A percentile compares a stretch with the other conserved stretches of the same genome.
Conservation (phyloP, 1,140 invertebrate genomes). For the Holotrichia oblita region DNA sequence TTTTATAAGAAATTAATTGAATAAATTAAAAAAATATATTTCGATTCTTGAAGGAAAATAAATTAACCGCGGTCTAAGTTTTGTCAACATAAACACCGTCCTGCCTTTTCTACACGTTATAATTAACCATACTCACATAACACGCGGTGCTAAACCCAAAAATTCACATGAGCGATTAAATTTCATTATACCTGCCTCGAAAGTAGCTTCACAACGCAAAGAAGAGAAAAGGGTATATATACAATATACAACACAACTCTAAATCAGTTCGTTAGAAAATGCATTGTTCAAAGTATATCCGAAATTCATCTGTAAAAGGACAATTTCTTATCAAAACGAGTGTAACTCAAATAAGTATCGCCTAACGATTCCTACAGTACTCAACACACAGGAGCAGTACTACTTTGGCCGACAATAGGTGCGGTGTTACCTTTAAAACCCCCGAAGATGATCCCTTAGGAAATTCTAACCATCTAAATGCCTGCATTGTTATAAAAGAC, state of each 20-base stretch:
- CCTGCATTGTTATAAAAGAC: constrained; percentile 43
- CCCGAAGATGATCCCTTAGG: constrained; percentile 47
- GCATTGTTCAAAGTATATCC: constrained; percentile 52
- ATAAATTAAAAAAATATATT: too few relatives aligned
- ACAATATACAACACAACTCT: constrained; percentile 34
- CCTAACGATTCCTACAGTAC: neutral
- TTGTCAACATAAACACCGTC: neutral
- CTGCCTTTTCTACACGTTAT: constrained; percentile 16
- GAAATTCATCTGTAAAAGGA: constrained; percentile 55
- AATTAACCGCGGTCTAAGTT: too few relatives aligned
- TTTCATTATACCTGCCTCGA: constrained; percentile 43
- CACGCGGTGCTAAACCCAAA: constrained; percentile 8
- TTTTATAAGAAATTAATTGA: too few relatives aligned
- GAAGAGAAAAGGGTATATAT: too few relatives aligned
- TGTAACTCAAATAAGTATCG: constrained; percentile 40
- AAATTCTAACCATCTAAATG: constrained; percentile 50
- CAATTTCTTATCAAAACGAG: constrained; percentile 54
- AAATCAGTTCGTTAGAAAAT: constrained; percentile 52
- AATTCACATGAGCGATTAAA: constrained; percentile 42
- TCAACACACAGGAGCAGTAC: constrained; percentile 8
- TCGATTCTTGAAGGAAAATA: too few relatives aligned
- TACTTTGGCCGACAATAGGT: constrained; percentile 12
- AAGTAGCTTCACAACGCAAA: constrained; percentile 17
- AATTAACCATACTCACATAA: constrained; percentile 9
- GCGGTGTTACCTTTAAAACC: constrained; percentile 44